phyloP scores from a whole-genome alignment of 2,797 vertebrate species.

The Catharus ustulatus region DNA sequence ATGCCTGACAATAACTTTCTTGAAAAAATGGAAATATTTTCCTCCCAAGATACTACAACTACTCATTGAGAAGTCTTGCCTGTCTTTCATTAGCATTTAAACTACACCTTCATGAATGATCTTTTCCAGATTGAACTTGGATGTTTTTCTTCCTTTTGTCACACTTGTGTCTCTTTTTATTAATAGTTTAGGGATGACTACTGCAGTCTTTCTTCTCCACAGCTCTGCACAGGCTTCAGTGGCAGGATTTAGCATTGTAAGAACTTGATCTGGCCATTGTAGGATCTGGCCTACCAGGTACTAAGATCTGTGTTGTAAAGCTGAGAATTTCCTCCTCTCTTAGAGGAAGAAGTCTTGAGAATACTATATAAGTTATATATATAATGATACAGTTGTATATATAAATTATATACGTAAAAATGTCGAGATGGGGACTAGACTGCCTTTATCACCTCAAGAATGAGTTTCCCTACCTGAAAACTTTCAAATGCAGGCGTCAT shows the following conservation, averaged over 20 bases:
- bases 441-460: slow-evolving; percentile 59
- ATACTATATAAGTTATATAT: slow-evolving; percentile 59
- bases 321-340: slow-evolving; percentile 10
- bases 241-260: neutral
- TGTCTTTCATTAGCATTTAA: slow-evolving; percentile 8
- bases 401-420: slow-evolving; percentile 52
- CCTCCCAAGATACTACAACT: neutral
- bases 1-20: slow-evolving; percentile 26
- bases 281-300: neutral
- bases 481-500: slow-evolving; percentile 49
- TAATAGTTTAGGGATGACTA: neutral
- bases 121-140: neutral
- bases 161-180: neutral
- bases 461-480: slow-evolving; percentile 63
- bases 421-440: neutral
- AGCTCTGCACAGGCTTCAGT: neutral
- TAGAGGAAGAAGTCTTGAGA: slow-evolving; percentile 1
- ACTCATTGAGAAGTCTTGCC: neutral
- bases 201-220: slow-evolving; percentile 18
- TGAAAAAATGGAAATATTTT: slow-evolving; percentile 5
- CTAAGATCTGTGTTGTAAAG: neutral
- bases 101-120: neutral
- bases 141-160: slow-evolving; percentile 20
- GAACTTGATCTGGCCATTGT: neutral
- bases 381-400: slow-evolving; percentile 37